Evolutionary conservation across 64 coral and sea anemone species (phyloP).

Genomic region (Actinia equina): DNA sequence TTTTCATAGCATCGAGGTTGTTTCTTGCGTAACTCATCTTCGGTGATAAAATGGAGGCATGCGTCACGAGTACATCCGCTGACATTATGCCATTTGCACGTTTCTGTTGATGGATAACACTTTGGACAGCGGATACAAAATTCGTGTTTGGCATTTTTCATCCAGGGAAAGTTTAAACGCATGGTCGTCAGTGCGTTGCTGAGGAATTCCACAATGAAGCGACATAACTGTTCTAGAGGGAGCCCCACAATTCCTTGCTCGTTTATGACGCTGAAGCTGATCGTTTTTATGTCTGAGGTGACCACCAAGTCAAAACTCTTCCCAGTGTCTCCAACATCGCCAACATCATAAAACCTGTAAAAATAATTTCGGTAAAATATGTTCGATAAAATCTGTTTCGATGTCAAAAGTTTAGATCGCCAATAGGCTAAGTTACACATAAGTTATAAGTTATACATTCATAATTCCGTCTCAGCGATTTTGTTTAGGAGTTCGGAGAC

Average conservation of each 20-base stretch:
- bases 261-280: not conserved
- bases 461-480: too few species aligned
- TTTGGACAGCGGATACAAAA: not conserved
- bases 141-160: not conserved
- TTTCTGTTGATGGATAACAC: not conserved
- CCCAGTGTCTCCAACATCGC: not conserved
- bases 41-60: constrained; percentile 8
- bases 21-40: not conserved
- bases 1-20: not conserved
- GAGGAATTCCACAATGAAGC: not conserved
- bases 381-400: too few species aligned
- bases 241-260: not conserved
- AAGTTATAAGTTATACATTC: too few species aligned
- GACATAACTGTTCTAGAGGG: not conserved
- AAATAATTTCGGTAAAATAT: not conserved
- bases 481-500: too few species aligned
- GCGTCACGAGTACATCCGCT: not conserved
- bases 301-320: constrained; percentile 6
- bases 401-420: too few species aligned
- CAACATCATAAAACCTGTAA: constrained; percentile 5
- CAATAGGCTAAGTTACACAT: too few species aligned
- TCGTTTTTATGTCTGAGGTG: constrained; percentile 2
- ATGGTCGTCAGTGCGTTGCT: not conserved
- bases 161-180: not conserved
- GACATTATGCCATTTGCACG: not conserved